Evolutionary conservation across 2,797 vertebrate genomes (phyloP), one percentile per base, ranked within the genome.

Genomic region (Labeo calbasu): DNA sequence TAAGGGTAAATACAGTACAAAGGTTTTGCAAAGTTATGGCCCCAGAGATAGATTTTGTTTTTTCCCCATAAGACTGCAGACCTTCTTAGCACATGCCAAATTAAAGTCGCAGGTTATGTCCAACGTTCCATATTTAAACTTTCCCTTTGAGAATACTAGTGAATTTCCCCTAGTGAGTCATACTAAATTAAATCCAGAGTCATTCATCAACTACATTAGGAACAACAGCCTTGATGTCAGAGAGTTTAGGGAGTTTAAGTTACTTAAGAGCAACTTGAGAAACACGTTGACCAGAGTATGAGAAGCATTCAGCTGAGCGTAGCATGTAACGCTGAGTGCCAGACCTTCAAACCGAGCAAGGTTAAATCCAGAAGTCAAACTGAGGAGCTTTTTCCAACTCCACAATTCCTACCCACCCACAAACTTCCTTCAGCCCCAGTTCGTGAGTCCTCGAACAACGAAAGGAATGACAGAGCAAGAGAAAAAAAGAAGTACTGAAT

Each of bases 401-500:
- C 89, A 90, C 88, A 93, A 93, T 93, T 94, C 92, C 85, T 87
- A 90, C 90, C 91, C 91, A 92, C 93, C 93, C 94, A 91, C 92
- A 89, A 88, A 90, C 90, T 89, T 93, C 90, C 91, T 93, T 90
- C 88, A 89, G 84, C 75, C 87, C 90, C 89, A 89, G 88, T 88
- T 88, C 89, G 59, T 32, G 85, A 83, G 43, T 72, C 77, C 46
- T 88, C 28, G 36, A 90, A 87, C 88, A 88, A 86, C 57, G 28
- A 82, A 83, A 87, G 81, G 5, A 68, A 72, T 90, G 87, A 87
- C 84, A 82, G 81, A 86, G 75, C 68, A 53, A 81, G 50, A 84
- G 57, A 77, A 72, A 25, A n/a, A 84, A 17, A 75, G 11, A 57
- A 46, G 43, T 46, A 78, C 25, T 43, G 32, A 71, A 51, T 43